These are phyloP conservation scores for Gobio occitaniae DNA, from an alignment of 2,797 vertebrate genomes.

Conservation along the genomic window DNA sequence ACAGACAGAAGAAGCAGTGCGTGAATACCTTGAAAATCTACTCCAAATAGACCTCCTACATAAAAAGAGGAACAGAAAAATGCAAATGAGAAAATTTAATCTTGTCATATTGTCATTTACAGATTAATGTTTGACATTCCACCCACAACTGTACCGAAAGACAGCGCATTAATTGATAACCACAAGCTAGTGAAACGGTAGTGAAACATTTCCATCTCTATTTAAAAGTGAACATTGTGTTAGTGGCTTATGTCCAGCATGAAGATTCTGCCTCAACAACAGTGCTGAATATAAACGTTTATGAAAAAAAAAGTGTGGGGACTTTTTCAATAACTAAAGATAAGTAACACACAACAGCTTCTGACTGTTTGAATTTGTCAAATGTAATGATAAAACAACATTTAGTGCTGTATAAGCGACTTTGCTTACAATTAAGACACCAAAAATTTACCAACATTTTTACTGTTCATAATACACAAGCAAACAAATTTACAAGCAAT, in stretches of 20 bases:
- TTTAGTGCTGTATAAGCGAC: neutral
- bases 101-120: neutral
- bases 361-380: neutral
- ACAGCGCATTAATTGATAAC: neutral
- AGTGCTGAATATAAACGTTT: neutral
- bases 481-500: neutral
- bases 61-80: conserved; percentile 32
- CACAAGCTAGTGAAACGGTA: neutral
- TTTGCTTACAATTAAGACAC: neutral
- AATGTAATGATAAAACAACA: neutral
- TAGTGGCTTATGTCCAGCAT: no score
- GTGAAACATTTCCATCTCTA: neutral
- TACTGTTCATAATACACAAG: neutral
- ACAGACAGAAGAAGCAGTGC: neutral
- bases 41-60: conserved; percentile 38
- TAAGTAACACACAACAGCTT: neutral
- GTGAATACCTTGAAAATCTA: conserved; percentile 37
- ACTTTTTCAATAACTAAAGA: neutral
- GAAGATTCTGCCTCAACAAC: neutral
- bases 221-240: neutral
- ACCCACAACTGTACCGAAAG: neutral
- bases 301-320: neutral
- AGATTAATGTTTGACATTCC: neutral
- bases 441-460: neutral
- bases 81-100: neutral